A percentile compares a stretch with the other conserved stretches of the same genome.
Evolutionary conservation across 1,140 invertebrate species (phyloP).

Genomic region (Argopecten irradians): DNA sequence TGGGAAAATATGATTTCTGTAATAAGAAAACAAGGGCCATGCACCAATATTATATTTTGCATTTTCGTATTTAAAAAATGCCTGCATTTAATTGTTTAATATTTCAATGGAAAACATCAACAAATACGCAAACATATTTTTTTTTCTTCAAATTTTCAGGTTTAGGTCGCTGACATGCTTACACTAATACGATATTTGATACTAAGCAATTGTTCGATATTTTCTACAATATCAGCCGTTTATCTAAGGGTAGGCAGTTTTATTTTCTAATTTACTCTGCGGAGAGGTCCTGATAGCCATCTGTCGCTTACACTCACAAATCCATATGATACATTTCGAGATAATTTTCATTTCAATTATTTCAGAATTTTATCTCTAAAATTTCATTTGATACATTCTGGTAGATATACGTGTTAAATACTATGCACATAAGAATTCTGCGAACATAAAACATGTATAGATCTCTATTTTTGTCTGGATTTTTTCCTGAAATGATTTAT

Average conservation of each 20-base stretch:
- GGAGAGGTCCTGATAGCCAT: neutral
- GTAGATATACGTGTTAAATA: neutral
- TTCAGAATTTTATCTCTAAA: constrained; percentile 10
- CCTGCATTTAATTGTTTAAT: too few relatives aligned
- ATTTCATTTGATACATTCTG: constrained; percentile 18
- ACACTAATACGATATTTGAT: neutral
- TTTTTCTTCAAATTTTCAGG: too few relatives aligned
- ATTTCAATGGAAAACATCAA: too few relatives aligned
- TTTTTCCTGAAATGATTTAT: constrained; percentile 19
- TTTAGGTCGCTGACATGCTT: too few relatives aligned
- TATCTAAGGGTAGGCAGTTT: neutral
- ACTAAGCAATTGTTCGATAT: neutral
- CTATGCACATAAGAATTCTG: neutral
- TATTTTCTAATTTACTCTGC: constrained; percentile 10
- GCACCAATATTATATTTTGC: too few relatives aligned
- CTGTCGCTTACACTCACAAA: neutral
- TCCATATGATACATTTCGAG: neutral
- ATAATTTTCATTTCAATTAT: constrained; percentile 5
- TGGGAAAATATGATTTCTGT: too few relatives aligned
- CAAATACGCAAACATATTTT: too few relatives aligned
- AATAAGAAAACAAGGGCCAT: too few relatives aligned
- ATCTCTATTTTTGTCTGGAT: neutral
- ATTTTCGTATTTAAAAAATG: too few relatives aligned
- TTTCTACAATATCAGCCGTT: neutral
- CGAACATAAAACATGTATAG: neutral